Base-by-base conservation (phyloP, 1,140 invertebrate species). In the Coptotermes formosanus region DNA sequence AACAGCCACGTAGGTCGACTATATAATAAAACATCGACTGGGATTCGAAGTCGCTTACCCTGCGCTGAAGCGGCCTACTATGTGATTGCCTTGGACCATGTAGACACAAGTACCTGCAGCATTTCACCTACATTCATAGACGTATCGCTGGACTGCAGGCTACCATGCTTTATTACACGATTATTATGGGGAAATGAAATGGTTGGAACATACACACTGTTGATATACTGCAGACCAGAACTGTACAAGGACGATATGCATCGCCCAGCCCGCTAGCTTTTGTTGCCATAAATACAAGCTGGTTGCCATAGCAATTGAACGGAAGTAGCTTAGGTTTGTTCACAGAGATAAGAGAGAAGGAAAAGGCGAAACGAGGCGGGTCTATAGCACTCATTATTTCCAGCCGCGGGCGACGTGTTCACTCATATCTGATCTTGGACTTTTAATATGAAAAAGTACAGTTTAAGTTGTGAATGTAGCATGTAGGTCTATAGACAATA, bases 211-310 rank as follows among this genome's bases (percentile, higher is more conserved):
- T 11, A 19, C 52, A 55, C 19, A 55, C 3, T n/a, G n/a, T n/a
- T 25, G 25, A 69, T 69, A n/a, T 69, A 30, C 2, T 25, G 25
- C 64, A 25, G 23, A n/a, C 3, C n/a, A n/a, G 64, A n/a, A 69
- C 64, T 69, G n/a, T 69, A n/a, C 64, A n/a, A 21, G n/a, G 64
- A 69, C 21, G 64, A 69, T 69, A 69, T 12, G 25, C 12, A 69
- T 69, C 64, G 64, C 64, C 19, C 59, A 11, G 59, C 7, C 19
- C 16, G 64, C 52, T 69, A 25, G 64, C 64, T n/a, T 69, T 69
- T 69, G 64, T 69, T 69, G 64, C 64, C 64, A 69, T 69, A 69
- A 69, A 69, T 69, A 69, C 64, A 69, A 69, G 64, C 64, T n/a
- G 64, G 64, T 69, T 69, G 64, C 64, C 64, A 69, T 69, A 69